Percentiles rank a stretch among this genome's conserved stretches.
These are phyloP conservation scores for Serilophus lunatus DNA, from an alignment of 2,113 vertebrate species.

Conservation along the genomic window DNA sequence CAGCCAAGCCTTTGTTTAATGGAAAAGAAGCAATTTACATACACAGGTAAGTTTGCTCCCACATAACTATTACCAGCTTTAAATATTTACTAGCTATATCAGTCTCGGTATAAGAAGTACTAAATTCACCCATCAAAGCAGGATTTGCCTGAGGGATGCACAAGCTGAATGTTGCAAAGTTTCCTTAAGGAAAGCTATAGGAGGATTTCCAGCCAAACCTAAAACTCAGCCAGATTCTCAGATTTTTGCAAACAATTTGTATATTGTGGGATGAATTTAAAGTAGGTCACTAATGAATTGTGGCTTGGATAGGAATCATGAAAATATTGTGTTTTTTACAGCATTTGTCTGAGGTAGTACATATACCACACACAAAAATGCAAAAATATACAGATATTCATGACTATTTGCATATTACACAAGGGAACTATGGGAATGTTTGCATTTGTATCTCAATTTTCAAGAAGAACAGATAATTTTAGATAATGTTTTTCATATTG, in stretches of 20 bases:
- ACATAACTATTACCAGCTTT: background rate
- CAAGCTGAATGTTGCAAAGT: background rate
- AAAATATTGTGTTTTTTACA: background rate
- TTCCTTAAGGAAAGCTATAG: background rate
- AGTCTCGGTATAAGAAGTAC: background rate
- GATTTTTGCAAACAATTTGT: background rate
- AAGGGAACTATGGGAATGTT: background rate
- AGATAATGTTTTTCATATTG: background rate
- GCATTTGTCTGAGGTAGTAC: constrained; percentile 69
- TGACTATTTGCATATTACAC: constrained; percentile 17
- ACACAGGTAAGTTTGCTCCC: background rate
- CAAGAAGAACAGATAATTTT: background rate
- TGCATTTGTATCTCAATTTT: background rate
- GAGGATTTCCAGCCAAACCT: constrained; percentile 20
- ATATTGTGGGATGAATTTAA: background rate
- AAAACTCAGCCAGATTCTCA: constrained; percentile 3
- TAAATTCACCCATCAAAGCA: constrained; percentile 12
- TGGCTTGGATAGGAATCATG: constrained; percentile 17
- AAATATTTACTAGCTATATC: background rate
- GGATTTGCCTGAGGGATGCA: background rate
- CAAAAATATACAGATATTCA: constrained; percentile 48
- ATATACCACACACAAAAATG: constrained; percentile 60
- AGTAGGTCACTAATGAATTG: background rate
- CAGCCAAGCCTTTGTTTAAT: constrained; percentile 26
- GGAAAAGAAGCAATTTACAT: constrained; percentile 30